Evolutionary conservation across 1,140 invertebrate species (phyloP).

Genomic region (Dendroctonus valens): DNA sequence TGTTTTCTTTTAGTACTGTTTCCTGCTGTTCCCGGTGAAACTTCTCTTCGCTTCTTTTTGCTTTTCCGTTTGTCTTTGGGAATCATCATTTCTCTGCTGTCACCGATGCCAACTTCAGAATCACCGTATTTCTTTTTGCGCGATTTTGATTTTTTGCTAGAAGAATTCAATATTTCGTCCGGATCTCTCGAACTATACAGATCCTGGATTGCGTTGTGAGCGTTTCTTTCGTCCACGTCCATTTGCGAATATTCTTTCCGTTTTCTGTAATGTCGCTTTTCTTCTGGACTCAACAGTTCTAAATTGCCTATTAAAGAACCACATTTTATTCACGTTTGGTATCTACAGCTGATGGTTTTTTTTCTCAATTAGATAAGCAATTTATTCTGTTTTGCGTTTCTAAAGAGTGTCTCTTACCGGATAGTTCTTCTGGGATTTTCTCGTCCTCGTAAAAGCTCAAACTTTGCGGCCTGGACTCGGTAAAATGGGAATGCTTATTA

Average conservation of each 20-base stretch:
- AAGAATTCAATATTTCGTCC: slow-evolving; percentile 42
- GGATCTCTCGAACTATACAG: slow-evolving; percentile 42
- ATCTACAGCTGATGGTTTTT: no score
- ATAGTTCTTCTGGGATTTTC: slow-evolving; percentile 49
- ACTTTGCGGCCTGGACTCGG: slow-evolving; percentile 49
- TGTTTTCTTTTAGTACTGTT: slow-evolving; percentile 29
- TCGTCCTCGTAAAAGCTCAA: slow-evolving; percentile 51
- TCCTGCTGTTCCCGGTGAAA: slow-evolving; percentile 34
- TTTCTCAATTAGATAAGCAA: no score
- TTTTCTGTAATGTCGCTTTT: slow-evolving; percentile 45
- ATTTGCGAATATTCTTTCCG: slow-evolving; percentile 45
- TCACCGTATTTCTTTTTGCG: slow-evolving; percentile 46
- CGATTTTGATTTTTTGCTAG: slow-evolving; percentile 46
- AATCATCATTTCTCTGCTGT: slow-evolving; percentile 51
- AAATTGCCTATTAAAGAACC: slow-evolving; percentile 40
- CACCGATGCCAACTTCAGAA: slow-evolving; percentile 44
- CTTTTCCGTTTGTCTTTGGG: slow-evolving; percentile 48
- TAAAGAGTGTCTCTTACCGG: slow-evolving; percentile 30
- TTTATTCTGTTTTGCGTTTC: no score
- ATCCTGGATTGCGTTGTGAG: slow-evolving; percentile 48
- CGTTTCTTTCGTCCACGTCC: slow-evolving; percentile 47
- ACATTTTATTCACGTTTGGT: background rate
- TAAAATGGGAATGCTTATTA: slow-evolving; percentile 48
- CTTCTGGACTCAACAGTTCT: slow-evolving; percentile 49
- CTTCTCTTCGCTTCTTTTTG: slow-evolving; percentile 49